These are phyloP conservation scores for Nylanderia fulva DNA, from an alignment of 1,140 invertebrate genomes.

Conservation along the genomic window DNA sequence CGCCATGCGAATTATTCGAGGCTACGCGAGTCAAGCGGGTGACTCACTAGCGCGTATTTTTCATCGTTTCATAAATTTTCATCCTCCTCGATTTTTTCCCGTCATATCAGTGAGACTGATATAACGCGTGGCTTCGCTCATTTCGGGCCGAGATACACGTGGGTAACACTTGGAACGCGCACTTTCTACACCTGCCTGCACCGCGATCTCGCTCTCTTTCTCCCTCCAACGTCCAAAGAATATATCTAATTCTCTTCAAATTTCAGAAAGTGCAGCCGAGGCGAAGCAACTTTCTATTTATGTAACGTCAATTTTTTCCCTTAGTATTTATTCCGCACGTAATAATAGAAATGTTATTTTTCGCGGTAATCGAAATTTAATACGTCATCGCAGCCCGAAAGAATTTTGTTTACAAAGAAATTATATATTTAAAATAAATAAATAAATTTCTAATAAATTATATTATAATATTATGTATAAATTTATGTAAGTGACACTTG, in stretches of 20 bases:
- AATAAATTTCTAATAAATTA: too few species aligned
- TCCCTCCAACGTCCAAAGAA: too few species aligned
- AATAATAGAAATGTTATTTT: not conserved
- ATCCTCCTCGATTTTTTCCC: too few species aligned
- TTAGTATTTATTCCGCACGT: not conserved
- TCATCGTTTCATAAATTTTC: too few species aligned
- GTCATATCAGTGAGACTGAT: too few species aligned
- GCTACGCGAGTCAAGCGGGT: conserved; percentile 10
- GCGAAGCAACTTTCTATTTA: not conserved
- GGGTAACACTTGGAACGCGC: not conserved
- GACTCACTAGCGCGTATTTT: too few species aligned
- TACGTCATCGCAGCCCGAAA: too few species aligned
- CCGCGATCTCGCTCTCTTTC: not conserved
- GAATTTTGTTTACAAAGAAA: not conserved
- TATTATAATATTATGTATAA: not conserved
- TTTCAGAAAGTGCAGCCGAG: too few species aligned
- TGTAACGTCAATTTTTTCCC: not conserved
- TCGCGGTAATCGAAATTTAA: not conserved
- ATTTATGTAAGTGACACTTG: not conserved
- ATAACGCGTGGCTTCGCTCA: not conserved
- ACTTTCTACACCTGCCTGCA: too few species aligned
- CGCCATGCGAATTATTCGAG: conserved; percentile 10
- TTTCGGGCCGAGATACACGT: not conserved
- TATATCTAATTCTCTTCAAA: not conserved
- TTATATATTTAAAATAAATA: too few species aligned